phyloP scores from a whole-genome alignment of 2,888 invertebrate species.

The Malthinus flaveolus region DNA sequence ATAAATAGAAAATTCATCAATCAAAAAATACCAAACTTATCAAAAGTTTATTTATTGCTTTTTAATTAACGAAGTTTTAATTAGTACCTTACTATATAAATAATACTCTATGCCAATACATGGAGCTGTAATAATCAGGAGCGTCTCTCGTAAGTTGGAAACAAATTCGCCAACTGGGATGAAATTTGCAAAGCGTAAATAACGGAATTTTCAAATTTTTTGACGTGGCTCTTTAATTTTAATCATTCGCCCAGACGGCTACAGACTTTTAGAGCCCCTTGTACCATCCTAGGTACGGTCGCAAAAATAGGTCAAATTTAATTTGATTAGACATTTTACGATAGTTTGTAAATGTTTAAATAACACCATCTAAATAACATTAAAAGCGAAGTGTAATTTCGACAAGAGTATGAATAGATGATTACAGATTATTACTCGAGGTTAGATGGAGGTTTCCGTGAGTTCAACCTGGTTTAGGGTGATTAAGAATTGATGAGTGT shows the following conservation, averaged over 20 bases:
- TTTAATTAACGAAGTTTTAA: slow-evolving; percentile 1
- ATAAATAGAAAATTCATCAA: slow-evolving; percentile 2
- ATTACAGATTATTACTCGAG: slow-evolving; percentile 25
- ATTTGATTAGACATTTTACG: slow-evolving; percentile 3
- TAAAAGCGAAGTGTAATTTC: slow-evolving; percentile 23
- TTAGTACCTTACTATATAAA: too few relatives aligned
- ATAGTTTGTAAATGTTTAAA: slow-evolving; percentile 24
- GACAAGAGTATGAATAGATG: slow-evolving; percentile 26
- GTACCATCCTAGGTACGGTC: too few relatives aligned
- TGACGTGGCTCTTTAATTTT: too few relatives aligned
- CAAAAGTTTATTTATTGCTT: slow-evolving; percentile 1
- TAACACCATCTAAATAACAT: slow-evolving; percentile 19
- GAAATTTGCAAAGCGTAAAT: too few relatives aligned
- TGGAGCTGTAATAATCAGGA: too few relatives aligned
- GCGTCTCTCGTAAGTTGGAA: too few relatives aligned
- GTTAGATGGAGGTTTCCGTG: slow-evolving; percentile 27
- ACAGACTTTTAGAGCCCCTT: background rate
- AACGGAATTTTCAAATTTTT: too few relatives aligned
- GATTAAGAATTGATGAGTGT: slow-evolving; percentile 29
- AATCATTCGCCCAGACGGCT: too few relatives aligned
- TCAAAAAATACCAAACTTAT: background rate
- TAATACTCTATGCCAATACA: too few relatives aligned
- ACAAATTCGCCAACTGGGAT: too few relatives aligned
- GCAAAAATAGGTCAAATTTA: background rate
- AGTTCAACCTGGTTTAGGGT: slow-evolving; percentile 20